Percentiles rank a stretch among this genome's conserved stretches.
These are phyloP conservation scores for Hypsopygia costalis DNA, from an alignment of 2,888 invertebrate genomes.

Conservation along the genomic window DNA sequence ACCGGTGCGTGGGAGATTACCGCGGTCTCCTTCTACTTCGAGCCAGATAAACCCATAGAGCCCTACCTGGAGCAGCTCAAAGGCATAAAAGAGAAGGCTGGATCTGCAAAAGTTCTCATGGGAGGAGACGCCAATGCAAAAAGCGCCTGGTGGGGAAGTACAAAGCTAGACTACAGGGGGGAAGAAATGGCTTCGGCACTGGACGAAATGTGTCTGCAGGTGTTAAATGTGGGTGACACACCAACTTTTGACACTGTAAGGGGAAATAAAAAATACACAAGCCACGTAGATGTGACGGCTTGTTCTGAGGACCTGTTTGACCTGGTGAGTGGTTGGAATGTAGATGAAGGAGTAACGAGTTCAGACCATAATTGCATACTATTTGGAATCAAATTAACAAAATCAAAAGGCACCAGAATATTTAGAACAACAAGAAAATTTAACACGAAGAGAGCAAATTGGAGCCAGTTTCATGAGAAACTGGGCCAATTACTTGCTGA, in stretches of 20 bases:
- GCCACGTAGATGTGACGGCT: slow-evolving; percentile 24
- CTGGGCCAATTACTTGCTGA: too few species aligned
- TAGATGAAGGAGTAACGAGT: slow-evolving; percentile 2
- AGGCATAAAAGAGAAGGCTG: neutral
- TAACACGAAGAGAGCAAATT: slow-evolving; percentile 20
- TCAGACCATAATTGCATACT: slow-evolving; percentile 23
- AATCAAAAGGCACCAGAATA: slow-evolving; percentile 3
- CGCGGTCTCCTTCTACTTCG: slow-evolving; percentile 6
- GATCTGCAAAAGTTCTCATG: slow-evolving; percentile 9
- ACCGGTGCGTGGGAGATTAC: neutral
- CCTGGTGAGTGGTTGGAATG: slow-evolving; percentile 12
- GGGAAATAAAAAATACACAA: slow-evolving; percentile 12
- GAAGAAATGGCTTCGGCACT: slow-evolving; percentile 7
- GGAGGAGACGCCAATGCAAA: slow-evolving; percentile 14
- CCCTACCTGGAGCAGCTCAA: slow-evolving; percentile 5
- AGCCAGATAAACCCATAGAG: slow-evolving; percentile 2
- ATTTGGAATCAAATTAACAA: slow-evolving; percentile 14
- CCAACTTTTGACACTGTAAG: slow-evolving; percentile 27
- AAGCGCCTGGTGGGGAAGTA: slow-evolving; percentile 15
- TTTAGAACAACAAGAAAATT: slow-evolving; percentile 15
- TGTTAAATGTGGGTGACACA: slow-evolving; percentile 20
- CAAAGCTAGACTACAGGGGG: slow-evolving; percentile 12
- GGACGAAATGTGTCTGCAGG: slow-evolving; percentile 15
- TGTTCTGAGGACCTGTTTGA: slow-evolving; percentile 15
- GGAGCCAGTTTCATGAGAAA: slow-evolving; percentile 12